Base-by-base conservation (phyloP, 2,797 vertebrate species). In the Chloroceryle inda region DNA sequence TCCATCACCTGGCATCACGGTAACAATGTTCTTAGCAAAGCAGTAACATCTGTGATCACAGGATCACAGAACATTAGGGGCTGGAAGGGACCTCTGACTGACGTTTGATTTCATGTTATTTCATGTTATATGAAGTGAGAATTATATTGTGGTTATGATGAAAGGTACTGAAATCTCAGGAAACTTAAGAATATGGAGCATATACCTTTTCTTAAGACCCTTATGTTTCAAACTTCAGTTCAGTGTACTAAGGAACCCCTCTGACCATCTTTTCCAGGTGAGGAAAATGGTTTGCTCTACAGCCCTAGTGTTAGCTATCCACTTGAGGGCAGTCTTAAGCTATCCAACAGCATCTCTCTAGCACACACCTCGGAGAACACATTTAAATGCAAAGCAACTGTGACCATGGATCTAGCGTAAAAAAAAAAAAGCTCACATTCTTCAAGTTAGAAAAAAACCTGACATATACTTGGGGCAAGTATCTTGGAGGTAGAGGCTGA, bases 301-400 rank as follows among this genome's bases (percentile, higher is more conserved):
- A 66, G 45, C 72, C 24, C 22, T 40, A 14, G 18, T 69, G 35
- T 76, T 56, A 86, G 47, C 55, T 72, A 45, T 63, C 96, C 96
- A 94, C 94, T 56, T 88, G 92, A 95, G 95, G 94, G 94, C 96
- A 94, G 79, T 20, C 91, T 80, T 76, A 77, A 89, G 79, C 76
- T 88, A 66, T 31, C 35, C 69, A 80, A n/a, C 35, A 59, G 24
- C 38, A 68, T 69, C 62, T 37, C 68, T 84, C 27, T 17, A n/a
- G 26, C 45, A 67, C 44, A 45, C 6, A 49, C 9, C 44, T 42
- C 33, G 22, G 31, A 80, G 37, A 71, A 15, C 7, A 37, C 3
- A 47, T 61, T 88, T 68, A 68, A 80, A 80, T 40, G 13, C 49
- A 80, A 92, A 75, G 56, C 29, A 92, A 61, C 8, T 64, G 19